Base-by-base conservation (phyloP, 2,888 invertebrate species). In the Helleia helle region DNA sequence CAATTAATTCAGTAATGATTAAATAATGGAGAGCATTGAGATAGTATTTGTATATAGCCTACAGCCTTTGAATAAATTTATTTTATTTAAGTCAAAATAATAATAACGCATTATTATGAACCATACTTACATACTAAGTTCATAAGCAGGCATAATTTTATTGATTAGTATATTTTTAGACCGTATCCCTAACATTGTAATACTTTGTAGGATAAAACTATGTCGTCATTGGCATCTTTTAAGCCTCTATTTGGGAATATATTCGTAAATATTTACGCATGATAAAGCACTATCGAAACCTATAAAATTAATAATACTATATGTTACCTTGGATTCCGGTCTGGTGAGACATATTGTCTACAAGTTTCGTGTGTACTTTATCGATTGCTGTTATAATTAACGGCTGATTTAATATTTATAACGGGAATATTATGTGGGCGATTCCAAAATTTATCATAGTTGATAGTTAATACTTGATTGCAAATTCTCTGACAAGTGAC, bases 321-420 rank as follows among this genome's bases (percentile, higher is more conserved):
- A 1, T 4, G 28, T 18, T 86, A 94, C 94, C 93, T 89, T 91
- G 92, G 54, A 95, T 95, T 68, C 95, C 95, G 9, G 95, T 95
- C 87, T 95, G 95, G 70, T 95, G 95, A 65, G 95, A 95, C 95
- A 95, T 95, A 68, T 59, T 86, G 36, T 34, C 38, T 11, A 18
- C 12, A 13, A 29, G 3, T 3, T 18, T 11, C 18, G 9, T 6
- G 11, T 7, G 12, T 12, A 34, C 4, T 4, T 17, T 11, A 25
- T 18, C 24, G 5, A 9, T 36, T n/a, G n/a, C n/a, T n/a, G n/a
- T n/a, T n/a, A 36, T 7, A 25, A 9, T 6, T 28, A 4, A 13
- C 4, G 25, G 8, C 8, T 37, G 25, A 37, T 26, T 26, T 26
- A 37, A 15, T 37, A 25, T 26, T 37, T 37, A 37, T 37, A 37